Conservation (phyloP, 2,113 vertebrate genomes). For the Astatotilapia flaviijosephi region DNA sequence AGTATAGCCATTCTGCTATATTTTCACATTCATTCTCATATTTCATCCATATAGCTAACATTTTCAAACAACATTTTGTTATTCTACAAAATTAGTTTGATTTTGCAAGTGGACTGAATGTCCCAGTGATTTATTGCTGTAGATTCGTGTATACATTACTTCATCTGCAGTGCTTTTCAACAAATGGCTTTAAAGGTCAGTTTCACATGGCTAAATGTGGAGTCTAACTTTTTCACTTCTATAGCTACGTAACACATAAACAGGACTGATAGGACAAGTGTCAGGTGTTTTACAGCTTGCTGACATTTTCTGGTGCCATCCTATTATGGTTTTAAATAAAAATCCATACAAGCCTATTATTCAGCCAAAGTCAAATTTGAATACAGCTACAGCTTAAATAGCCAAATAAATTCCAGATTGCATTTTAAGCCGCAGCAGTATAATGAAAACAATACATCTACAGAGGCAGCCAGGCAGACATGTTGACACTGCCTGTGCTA, state of each 20-base stretch:
- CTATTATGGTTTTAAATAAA: constrained; percentile 13
- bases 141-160: background rate
- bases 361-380: constrained; percentile 22
- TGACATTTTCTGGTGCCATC: background rate
- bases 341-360: background rate
- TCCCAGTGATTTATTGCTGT: background rate
- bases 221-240: background rate
- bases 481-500: background rate
- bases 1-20: background rate
- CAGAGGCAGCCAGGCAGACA: constrained; percentile 1
- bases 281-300: background rate
- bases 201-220: background rate
- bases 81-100: background rate
- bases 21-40: background rate
- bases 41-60: background rate
- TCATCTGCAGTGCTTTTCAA: background rate
- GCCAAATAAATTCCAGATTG: constrained; percentile 22
- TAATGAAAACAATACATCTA: constrained; percentile 42
- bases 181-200: background rate
- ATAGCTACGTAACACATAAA: background rate
- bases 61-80: background rate
- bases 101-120: background rate
- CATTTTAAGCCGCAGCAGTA: background rate
- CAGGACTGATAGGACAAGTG: background rate
- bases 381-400: background rate